Evolutionary conservation across 2,888 invertebrate genomes (phyloP), one percentile per base, ranked within the genome.

Genomic region (Carabus problematicus): DNA sequence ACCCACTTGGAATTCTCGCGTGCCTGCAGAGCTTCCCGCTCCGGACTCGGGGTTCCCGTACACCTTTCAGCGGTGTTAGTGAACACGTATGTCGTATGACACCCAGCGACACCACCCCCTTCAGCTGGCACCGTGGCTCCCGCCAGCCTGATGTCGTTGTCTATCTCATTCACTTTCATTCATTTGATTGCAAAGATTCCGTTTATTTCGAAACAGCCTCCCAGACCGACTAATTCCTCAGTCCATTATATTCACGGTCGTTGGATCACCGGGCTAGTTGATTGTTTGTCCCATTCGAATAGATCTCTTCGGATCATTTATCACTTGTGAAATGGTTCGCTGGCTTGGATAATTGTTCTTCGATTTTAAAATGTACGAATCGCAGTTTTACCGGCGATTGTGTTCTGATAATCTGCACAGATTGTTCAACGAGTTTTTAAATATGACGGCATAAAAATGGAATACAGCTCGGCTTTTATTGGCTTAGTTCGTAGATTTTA

Each of bases 41-140:
- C 86, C 14, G 87, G 81, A 1, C 85, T 82, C 56, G 87, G 86
- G 0, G 86, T 78, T 72, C 87, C 87, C 0, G 86, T 87, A 79
- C 87, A 88, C 78, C 85, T 84, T 75, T 85, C 85, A 0, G 85
- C 84, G 70, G 87, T 86, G 72, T 87, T 86, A 75, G 87, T 86
- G 72, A 87, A 87, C 11, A 85, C 86, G 78, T 87, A 87, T 56
- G 82, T 83, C 74, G 82, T 81, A 47, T 82, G 77, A 67, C 83
- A 82, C 72, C 77, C 77, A 72, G 52, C 52, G 18, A 19, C 52
- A 67, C 73, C 75, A 58, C 75, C 73, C 61, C 71, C 68, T 40
- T 68, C 70, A 49, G 70, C 64, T 68, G 74, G 79, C 70, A 16
- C 52, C 19, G 16, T 9, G 9, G 79, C 76, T 72, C 78, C 80